Percentiles rank a stretch among this genome's conserved stretches.
phyloP scores from a whole-genome alignment of 1,140 invertebrate species.

The Argopecten irradians region DNA sequence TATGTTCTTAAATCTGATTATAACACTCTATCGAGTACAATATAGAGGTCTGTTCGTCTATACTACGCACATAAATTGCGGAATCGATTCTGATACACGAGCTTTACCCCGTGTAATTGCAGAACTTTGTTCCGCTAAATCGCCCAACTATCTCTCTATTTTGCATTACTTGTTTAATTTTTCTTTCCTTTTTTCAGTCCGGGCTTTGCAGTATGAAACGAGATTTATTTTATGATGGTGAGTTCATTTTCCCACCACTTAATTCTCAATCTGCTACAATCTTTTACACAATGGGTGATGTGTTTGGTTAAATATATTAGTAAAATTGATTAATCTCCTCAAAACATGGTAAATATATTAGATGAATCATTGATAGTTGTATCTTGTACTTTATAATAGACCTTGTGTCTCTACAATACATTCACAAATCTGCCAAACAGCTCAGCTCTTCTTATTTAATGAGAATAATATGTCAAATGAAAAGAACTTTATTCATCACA shows the following conservation, averaged over 20 bases:
- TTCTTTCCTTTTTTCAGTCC: constrained; percentile 2
- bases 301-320: too few species aligned
- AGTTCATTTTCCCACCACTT: background rate
- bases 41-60: background rate
- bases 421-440: too few species aligned
- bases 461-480: too few species aligned
- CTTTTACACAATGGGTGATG: too few species aligned
- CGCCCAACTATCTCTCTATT: background rate
- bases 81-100: background rate
- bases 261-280: too few species aligned
- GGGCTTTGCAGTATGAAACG: constrained; percentile 4
- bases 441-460: too few species aligned
- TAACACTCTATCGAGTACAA: background rate
- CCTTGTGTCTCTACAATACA: too few species aligned
- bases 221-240: constrained; percentile 9
- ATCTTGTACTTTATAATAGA: too few species aligned
- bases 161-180: constrained; percentile 23
- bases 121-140: background rate
- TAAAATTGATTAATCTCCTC: too few species aligned
- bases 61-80: background rate
- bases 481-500: too few species aligned
- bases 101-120: background rate
- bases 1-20: constrained; percentile 16
- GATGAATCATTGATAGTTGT: too few species aligned
- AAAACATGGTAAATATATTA: too few species aligned